These are phyloP conservation scores for Holacanthus passer DNA, from an alignment of 2,113 vertebrate genomes.

Conservation along the genomic window DNA sequence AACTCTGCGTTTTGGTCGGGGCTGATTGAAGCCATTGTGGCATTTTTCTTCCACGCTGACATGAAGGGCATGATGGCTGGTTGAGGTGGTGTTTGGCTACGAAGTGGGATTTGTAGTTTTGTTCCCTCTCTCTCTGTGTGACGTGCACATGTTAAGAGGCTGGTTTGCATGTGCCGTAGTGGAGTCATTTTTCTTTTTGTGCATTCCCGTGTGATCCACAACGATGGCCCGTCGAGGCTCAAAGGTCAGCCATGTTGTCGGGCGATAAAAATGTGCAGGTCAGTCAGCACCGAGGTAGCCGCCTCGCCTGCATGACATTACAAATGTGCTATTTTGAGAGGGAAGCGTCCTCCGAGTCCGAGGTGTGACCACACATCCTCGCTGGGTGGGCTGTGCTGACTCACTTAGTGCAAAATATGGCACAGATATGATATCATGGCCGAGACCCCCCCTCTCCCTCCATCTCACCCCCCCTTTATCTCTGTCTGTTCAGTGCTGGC, in stretches of 20 bases:
- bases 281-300: conserved; percentile 57
- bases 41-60: conserved; percentile 51
- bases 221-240: conserved; percentile 63
- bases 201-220: conserved; percentile 41
- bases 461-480: neutral
- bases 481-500: conserved; percentile 28
- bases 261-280: conserved; percentile 74
- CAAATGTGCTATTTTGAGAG: conserved; percentile 76
- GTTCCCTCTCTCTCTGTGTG: neutral
- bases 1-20: conserved; percentile 68
- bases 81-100: conserved; percentile 13
- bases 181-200: neutral
- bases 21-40: conserved; percentile 67
- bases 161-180: conserved; percentile 17
- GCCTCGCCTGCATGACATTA: conserved; percentile 74
- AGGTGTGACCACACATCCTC: conserved; percentile 77
- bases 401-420: conserved; percentile 71
- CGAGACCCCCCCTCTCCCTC: conserved; percentile 20
- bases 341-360: conserved; percentile 76
- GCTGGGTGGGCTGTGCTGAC: conserved; percentile 70
- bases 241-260: conserved; percentile 81
- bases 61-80: conserved; percentile 42
- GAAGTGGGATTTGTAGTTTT: conserved; percentile 17
- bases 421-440: conserved; percentile 72
- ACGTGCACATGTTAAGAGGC: conserved; percentile 3